Percentiles rank a stretch among this genome's conserved stretches.
Conservation (phyloP, 2,797 vertebrate genomes). For the Prionace glauca region DNA sequence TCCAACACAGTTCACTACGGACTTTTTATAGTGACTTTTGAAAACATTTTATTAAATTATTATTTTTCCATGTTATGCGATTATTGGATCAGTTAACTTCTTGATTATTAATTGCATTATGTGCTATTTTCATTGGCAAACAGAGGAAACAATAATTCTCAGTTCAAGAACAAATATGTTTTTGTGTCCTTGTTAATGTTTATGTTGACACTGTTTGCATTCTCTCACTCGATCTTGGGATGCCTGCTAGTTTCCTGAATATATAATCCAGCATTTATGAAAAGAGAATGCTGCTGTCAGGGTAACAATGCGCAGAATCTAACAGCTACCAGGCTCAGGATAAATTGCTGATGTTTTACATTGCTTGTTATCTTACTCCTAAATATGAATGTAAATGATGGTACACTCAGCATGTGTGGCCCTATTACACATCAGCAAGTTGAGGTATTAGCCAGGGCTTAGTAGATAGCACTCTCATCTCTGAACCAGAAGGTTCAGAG, state of each 20-base stretch:
- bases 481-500: not conserved
- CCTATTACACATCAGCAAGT: not conserved
- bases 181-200: conserved; percentile 21
- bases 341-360: not conserved
- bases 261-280: not conserved
- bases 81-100: not conserved
- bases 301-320: not conserved
- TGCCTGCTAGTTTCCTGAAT: conserved; percentile 4
- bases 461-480: not conserved
- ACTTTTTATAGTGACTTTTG: not conserved
- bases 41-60: not conserved
- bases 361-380: conserved; percentile 1
- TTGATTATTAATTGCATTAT: conserved; percentile 16
- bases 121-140: conserved; percentile 19
- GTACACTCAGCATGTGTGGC: not conserved
- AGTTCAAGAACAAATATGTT: not conserved
- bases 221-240: not conserved
- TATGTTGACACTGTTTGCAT: conserved; percentile 16
- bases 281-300: not conserved
- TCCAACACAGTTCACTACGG: not conserved
- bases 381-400: not conserved
- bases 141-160: not conserved
- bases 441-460: not conserved
- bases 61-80: not conserved
- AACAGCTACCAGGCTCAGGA: not conserved